Conservation (phyloP, 2,888 invertebrate species). For the Mylabris sibirica region DNA sequence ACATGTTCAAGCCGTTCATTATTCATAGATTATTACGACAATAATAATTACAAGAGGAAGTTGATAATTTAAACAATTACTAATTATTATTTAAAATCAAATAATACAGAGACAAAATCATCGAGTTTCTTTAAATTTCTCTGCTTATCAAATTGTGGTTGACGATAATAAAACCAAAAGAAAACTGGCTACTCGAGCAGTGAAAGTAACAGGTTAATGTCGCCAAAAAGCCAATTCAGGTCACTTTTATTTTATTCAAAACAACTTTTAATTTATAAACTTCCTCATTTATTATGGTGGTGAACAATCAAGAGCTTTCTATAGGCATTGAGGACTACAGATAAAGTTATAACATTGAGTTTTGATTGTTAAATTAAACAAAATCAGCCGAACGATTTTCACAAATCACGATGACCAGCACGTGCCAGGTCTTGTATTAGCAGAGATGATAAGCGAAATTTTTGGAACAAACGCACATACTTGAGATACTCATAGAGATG, state of each 20-base stretch:
- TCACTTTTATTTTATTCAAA: background rate
- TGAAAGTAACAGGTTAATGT: background rate
- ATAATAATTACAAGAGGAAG: background rate
- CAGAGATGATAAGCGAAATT: too few relatives aligned
- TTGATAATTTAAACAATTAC: too few relatives aligned
- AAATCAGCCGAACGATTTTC: background rate
- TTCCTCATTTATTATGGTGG: background rate
- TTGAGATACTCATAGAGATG: too few relatives aligned
- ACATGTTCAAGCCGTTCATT: background rate
- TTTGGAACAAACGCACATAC: too few relatives aligned
- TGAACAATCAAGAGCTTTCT: background rate
- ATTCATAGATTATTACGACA: background rate
- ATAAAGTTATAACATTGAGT: background rate
- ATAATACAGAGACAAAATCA: too few relatives aligned
- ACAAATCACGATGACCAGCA: too few relatives aligned
- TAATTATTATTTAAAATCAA: too few relatives aligned
- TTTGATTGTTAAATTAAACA: too few relatives aligned
- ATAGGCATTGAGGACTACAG: background rate
- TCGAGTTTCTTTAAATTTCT: too few relatives aligned
- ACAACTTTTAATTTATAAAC: background rate
- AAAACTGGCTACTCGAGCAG: background rate
- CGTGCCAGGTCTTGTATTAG: too few relatives aligned
- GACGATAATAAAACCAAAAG: background rate
- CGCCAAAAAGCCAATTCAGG: background rate
- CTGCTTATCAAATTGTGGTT: background rate